Percentiles rank a stretch among this genome's conserved stretches.
These are phyloP conservation scores for Harpalus rufipes DNA, from an alignment of 2,888 invertebrate species.

Conservation along the genomic window DNA sequence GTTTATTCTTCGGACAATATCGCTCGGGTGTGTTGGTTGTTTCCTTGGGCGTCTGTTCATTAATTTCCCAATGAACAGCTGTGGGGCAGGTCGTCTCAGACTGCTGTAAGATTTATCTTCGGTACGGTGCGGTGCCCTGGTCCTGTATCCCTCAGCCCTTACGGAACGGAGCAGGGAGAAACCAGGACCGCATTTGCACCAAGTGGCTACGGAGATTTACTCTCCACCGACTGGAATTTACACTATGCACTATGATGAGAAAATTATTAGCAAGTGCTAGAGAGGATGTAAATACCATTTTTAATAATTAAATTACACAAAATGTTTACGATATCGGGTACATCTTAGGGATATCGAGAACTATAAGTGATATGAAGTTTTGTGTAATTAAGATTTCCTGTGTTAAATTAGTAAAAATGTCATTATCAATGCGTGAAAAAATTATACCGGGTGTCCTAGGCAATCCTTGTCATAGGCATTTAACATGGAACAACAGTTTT, in stretches of 20 bases:
- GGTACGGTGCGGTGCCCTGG: slow-evolving; percentile 15
- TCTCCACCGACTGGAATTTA: neutral
- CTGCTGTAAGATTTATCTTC: slow-evolving; percentile 67
- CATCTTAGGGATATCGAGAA: too few relatives aligned
- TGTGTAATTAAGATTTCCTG: too few relatives aligned
- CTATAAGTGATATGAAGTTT: too few relatives aligned
- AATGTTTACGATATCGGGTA: too few relatives aligned
- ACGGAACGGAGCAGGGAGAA: neutral
- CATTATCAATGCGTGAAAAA: too few relatives aligned
- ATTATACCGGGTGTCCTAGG: too few relatives aligned
- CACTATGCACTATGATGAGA: neutral
- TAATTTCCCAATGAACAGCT: slow-evolving; percentile 68
- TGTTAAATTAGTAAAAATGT: too few relatives aligned
- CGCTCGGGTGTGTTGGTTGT: slow-evolving; percentile 55
- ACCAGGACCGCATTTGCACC: neutral
- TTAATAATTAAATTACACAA: too few relatives aligned
- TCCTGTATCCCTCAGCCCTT: neutral
- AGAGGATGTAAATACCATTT: too few relatives aligned
- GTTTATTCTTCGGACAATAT: slow-evolving; percentile 67
- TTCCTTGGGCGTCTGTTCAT: slow-evolving; percentile 67
- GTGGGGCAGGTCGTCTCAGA: slow-evolving; percentile 67
- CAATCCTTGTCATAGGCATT: too few relatives aligned
- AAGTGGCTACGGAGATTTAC: neutral
- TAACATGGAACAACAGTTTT: too few relatives aligned
- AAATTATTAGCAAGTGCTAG: neutral